Evolutionary conservation across 2,888 invertebrate species (phyloP), one percentile per base, ranked within the genome.

Genomic region (Orgyia antiqua): DNA sequence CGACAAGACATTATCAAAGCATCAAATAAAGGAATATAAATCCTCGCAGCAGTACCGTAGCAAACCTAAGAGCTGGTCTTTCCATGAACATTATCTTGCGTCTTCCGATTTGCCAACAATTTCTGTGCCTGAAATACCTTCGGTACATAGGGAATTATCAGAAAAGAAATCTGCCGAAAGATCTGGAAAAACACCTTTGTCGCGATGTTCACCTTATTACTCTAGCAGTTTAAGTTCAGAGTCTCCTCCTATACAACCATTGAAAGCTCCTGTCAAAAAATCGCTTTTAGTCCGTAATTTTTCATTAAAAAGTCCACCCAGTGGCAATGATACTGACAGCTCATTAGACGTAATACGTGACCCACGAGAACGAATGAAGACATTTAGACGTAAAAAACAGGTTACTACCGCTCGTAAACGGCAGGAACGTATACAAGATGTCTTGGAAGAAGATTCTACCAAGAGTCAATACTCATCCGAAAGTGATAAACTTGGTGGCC

Each of bases 221-320:
- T 92, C 92, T 13, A 92, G 92, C 56, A 92, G 92, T 54, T 73
- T 92, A 21, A 92, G 92, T 60, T 92, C 92, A 0, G 92, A 92
- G 51, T 92, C 92, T 13, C 92, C 92, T 2, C 92, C 92, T 1
- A 89, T 91, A 64, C 88, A 89, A 35, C 87, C 91, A 17, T 86
- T 89, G 27, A 90, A 91, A 53, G 89, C 89, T 4, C 88, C 90
- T 0, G 89, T 89, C 10, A 92, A 91, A 67, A 89, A 89, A 29
- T 89, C 91, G 0, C 57, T 91, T 15, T 72, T 90, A 2, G 88
- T 89, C 39, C 82, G 87, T 45, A 87, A 89, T 43, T 87, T 89
- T 51, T 89, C 90, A 8, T 71, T 91, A 17, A 91, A 91, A 58
- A 92, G 91, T 68, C 92, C 92, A 8, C 91, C 92, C 0, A 92